phyloP scores from a whole-genome alignment of 2,113 vertebrate species.

The Podarcis raffonei region DNA sequence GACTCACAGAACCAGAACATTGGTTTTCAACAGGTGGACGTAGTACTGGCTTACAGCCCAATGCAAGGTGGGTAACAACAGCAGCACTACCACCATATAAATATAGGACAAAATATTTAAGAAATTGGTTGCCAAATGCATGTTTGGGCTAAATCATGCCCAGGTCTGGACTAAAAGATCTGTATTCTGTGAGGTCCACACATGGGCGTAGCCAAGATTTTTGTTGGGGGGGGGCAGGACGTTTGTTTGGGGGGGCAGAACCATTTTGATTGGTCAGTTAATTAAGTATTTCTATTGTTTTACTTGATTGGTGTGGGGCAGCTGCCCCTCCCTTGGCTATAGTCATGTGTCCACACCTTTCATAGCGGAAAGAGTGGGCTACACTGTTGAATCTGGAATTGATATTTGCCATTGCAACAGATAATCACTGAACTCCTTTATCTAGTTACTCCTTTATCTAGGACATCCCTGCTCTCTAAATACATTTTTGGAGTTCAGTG shows the following conservation, averaged over 20 bases:
- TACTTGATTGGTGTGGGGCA: no score
- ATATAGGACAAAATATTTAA: neutral
- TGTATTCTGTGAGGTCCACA: neutral
- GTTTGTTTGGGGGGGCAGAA: no score
- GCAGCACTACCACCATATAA: neutral
- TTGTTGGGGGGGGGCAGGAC: no score
- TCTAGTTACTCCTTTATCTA: neutral
- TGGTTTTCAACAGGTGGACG: neutral
- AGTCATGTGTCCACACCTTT: neutral
- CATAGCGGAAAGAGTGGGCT: neutral
- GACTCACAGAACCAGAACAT: neutral
- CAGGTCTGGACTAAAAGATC: neutral
- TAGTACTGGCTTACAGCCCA: neutral
- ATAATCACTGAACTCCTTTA: no score
- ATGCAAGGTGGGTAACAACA: neutral
- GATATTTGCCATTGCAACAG: neutral
- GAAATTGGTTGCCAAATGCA: neutral
- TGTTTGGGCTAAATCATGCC: neutral
- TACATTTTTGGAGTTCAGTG: neutral
- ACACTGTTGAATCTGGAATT: neutral
- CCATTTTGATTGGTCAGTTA: no score
- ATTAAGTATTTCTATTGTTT: no score
- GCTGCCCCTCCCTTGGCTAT: no score
- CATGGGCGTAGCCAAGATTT: no score
- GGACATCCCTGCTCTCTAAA: neutral